A percentile compares a stretch with the other conserved stretches of the same genome.
Evolutionary conservation across 2,797 vertebrate genomes (phyloP).

Genomic region (Gambelia wislizenii): DNA sequence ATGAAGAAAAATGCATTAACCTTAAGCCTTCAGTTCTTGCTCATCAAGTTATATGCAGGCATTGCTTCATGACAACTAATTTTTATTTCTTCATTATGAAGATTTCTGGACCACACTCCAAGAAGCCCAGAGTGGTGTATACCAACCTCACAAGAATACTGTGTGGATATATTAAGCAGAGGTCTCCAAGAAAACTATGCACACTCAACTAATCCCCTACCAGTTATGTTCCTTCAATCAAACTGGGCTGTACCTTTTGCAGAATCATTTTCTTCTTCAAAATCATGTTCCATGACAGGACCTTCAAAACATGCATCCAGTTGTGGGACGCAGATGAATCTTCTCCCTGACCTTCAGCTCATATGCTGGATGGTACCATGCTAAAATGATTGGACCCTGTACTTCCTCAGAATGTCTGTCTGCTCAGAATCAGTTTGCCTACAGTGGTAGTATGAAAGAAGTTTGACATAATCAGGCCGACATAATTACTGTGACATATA

Average conservation of each 20-base stretch:
- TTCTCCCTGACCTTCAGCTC: not conserved
- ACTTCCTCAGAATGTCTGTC: not conserved
- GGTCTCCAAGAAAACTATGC: not conserved
- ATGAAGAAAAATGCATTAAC: not conserved
- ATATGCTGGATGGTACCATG: not conserved
- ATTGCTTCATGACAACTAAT: not conserved
- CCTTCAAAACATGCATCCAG: not conserved
- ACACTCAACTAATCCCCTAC: not conserved
- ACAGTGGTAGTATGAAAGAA: not conserved
- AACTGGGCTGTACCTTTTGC: not conserved
- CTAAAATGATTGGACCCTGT: not conserved
- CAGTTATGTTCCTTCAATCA: not conserved
- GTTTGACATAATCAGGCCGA: slow-evolving; percentile 4
- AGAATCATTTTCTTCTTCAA: not conserved
- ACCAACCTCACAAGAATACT: not conserved
- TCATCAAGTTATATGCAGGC: not conserved
- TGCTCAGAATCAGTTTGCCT: not conserved
- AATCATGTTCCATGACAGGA: not conserved
- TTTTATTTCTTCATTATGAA: not conserved
- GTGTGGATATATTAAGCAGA: too few relatives aligned
- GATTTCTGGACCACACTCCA: not conserved
- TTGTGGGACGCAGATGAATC: not conserved
- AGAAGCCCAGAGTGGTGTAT: not conserved
- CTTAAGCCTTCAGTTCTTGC: not conserved
- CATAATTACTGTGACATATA: not conserved